Percentiles rank a stretch among this genome's conserved stretches.
Evolutionary conservation across 2,888 invertebrate genomes (phyloP).

Genomic region (Galeopsomyia nigrocyanea): DNA sequence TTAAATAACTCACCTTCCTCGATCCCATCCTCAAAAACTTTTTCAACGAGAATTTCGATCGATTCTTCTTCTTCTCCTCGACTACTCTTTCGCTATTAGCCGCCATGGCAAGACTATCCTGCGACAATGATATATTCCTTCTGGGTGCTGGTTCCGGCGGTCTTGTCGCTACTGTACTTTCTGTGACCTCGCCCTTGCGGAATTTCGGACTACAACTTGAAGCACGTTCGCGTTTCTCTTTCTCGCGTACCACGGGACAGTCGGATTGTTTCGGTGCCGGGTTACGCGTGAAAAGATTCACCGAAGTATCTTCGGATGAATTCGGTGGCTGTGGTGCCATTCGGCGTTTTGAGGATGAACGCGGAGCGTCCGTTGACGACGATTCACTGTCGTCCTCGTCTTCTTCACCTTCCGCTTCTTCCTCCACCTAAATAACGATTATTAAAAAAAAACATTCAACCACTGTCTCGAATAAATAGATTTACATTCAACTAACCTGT

Average conservation of each 20-base stretch:
- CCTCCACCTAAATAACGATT: conserved; percentile 28
- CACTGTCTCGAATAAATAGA: too few relatives aligned
- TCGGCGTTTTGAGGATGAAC: conserved; percentile 73
- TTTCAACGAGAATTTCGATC: conserved; percentile 83
- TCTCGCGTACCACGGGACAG: conserved; percentile 80
- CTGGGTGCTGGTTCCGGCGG: conserved; percentile 76
- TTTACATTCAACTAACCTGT: conserved; percentile 16
- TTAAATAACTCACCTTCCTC: conserved; percentile 68
- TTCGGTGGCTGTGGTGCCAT: conserved; percentile 82
- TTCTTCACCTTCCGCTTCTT: conserved; percentile 47
- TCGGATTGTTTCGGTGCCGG: conserved; percentile 73
- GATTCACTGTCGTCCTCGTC: conserved; percentile 39
- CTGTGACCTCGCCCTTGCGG: conserved; percentile 65
- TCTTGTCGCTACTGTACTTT: conserved; percentile 28
- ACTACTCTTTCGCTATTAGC: conserved; percentile 58
- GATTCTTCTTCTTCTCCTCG: conserved; percentile 78
- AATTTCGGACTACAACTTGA: conserved; percentile 76
- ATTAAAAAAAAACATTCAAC: too few relatives aligned
- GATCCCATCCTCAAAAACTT: conserved; percentile 86
- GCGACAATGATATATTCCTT: conserved; percentile 80
- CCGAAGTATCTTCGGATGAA: conserved; percentile 61
- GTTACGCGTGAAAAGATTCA: conserved; percentile 75
- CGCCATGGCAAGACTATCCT: conserved; percentile 75
- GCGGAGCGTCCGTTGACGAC: conserved; percentile 34
- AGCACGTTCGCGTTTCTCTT: conserved; percentile 82